phyloP scores from a whole-genome alignment of 2,113 vertebrate species.

The Coracopsis vasa region DNA sequence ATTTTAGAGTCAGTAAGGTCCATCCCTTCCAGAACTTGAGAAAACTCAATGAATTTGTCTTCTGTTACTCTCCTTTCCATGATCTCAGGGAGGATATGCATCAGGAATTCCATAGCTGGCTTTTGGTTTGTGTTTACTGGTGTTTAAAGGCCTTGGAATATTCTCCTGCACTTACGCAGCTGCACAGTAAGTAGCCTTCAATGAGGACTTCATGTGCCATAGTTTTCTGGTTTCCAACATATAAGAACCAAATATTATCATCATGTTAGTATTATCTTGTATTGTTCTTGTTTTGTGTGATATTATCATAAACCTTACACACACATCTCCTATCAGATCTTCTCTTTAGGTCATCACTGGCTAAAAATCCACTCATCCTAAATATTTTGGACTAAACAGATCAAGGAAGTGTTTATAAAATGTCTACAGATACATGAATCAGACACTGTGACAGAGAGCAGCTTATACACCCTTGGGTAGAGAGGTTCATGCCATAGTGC shows the following conservation, averaged over 20 bases:
- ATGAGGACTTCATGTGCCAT: neutral
- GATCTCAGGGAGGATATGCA: fast-evolving
- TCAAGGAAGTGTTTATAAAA: neutral
- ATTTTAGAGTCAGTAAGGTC: neutral
- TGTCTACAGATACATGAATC: neutral
- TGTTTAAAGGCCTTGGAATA: neutral
- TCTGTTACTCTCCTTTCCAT: neutral
- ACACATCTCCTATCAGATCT: neutral
- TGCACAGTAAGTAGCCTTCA: neutral
- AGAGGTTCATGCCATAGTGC: neutral
- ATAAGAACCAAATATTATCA: neutral
- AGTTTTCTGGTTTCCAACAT: neutral
- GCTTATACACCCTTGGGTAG: neutral
- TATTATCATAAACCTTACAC: neutral
- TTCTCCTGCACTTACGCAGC: neutral
- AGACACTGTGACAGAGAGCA: neutral
- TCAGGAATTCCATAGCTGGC: neutral
- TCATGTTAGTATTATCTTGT: neutral
- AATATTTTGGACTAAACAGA: neutral
- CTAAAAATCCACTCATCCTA: neutral
- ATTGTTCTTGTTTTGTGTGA: neutral
- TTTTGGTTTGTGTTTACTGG: neutral
- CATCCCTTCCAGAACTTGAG: neutral
- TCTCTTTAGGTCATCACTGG: neutral
- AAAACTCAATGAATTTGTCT: neutral